Conservation (phyloP, 2,888 invertebrate genomes). For the Neoascia interrupta region DNA sequence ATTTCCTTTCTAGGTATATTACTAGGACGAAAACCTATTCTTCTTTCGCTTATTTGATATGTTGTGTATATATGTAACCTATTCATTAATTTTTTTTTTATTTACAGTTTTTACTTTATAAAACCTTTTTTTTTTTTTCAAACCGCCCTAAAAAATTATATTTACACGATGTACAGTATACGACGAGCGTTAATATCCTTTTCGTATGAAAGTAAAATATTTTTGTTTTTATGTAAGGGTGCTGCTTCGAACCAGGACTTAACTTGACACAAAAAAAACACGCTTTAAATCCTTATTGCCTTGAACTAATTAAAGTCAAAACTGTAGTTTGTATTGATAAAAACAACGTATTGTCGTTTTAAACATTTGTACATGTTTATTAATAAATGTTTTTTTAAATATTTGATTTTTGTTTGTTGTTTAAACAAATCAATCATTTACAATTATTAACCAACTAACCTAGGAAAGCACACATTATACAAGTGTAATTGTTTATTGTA, state of each 20-base stretch:
- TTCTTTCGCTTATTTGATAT: slow-evolving; percentile 44
- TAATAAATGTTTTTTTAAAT: too few species aligned
- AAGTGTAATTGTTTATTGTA: slow-evolving; percentile 5
- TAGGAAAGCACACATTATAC: slow-evolving; percentile 1
- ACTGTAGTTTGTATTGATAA: not conserved
- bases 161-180: slow-evolving; percentile 23
- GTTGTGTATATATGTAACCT: slow-evolving; percentile 66
- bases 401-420: slow-evolving; percentile 4
- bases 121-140: not conserved
- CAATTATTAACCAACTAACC: slow-evolving; percentile 32
- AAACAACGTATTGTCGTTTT: slow-evolving; percentile 2
- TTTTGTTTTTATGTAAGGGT: slow-evolving; percentile 32
- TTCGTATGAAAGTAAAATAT: not conserved
- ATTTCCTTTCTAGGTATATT: too few species aligned
- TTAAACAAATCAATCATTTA: slow-evolving; percentile 8
- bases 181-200: slow-evolving; percentile 9
- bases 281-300: slow-evolving; percentile 45
- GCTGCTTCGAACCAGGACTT: slow-evolving; percentile 30
- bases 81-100: slow-evolving; percentile 44
- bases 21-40: slow-evolving; percentile 34
- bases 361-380: too few species aligned
- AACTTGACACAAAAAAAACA: slow-evolving; percentile 12
- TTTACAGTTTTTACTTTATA: slow-evolving; percentile 45
- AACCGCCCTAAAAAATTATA: slow-evolving; percentile 13
- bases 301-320: slow-evolving; percentile 43